Conservation (phyloP, 2,113 vertebrate species). For the Dromas ardeola region DNA sequence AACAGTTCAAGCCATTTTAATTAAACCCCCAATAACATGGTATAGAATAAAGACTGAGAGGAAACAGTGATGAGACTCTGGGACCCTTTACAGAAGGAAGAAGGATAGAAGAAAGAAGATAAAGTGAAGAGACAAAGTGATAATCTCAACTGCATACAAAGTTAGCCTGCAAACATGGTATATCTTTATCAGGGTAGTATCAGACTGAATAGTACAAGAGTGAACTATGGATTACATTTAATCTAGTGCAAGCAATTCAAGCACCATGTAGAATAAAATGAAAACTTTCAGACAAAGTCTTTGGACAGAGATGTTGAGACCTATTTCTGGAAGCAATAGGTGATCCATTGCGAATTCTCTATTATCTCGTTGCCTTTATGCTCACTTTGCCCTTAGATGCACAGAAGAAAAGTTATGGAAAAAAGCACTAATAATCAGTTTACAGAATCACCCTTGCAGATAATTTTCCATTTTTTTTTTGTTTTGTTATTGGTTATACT, state of each 20-base stretch:
- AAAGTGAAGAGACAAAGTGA: neutral
- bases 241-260: neutral
- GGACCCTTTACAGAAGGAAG: neutral
- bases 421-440: neutral
- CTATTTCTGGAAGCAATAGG: neutral
- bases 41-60: neutral
- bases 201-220: neutral
- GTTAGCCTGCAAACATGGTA: neutral
- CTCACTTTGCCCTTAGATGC: neutral
- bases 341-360: neutral
- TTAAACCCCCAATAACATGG: neutral
- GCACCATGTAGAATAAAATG: neutral
- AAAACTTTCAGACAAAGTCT: neutral
- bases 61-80: neutral
- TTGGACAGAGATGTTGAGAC: neutral
- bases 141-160: neutral
- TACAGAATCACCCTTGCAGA: neutral
- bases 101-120: neutral
- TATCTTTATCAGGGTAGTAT: neutral
- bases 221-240: neutral
- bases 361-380: neutral
- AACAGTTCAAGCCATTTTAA: neutral
- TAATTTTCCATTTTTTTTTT: neutral
- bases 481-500: neutral
- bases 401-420: neutral